phyloP scores from a whole-genome alignment of 2,888 invertebrate species.

The Leptodirus hochenwartii region DNA sequence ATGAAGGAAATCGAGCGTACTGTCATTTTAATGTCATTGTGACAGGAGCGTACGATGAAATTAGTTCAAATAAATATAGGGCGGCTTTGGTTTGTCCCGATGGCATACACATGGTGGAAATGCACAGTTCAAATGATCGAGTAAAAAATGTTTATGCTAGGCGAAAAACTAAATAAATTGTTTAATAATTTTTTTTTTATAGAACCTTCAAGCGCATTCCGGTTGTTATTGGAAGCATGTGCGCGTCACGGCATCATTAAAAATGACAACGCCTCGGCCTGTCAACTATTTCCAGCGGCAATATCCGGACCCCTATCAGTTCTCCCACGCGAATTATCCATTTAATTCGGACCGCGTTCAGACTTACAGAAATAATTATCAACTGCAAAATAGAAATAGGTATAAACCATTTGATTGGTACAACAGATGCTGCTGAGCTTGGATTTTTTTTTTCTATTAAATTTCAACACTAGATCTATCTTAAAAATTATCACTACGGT shows the following conservation, averaged over 20 bases:
- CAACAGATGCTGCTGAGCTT: constrained; percentile 4
- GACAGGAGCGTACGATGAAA: constrained; percentile 27
- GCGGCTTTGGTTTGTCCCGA: constrained; percentile 24
- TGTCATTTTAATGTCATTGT: constrained; percentile 45
- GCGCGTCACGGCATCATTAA: too few relatives aligned
- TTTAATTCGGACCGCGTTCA: background rate
- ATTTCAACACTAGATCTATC: too few relatives aligned
- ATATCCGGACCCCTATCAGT: too few relatives aligned
- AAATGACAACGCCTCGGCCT: too few relatives aligned
- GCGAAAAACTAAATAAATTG: background rate
- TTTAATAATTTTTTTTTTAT: too few relatives aligned
- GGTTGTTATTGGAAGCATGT: constrained; percentile 1
- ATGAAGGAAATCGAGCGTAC: constrained; percentile 39
- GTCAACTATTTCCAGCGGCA: too few relatives aligned
- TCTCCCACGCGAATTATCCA: background rate
- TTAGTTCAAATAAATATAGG: constrained; percentile 14
- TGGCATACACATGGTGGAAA: constrained; percentile 20
- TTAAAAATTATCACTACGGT: too few relatives aligned
- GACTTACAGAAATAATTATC: background rate
- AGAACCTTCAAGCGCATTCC: background rate
- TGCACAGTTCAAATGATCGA: too few relatives aligned
- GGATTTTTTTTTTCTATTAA: background rate
- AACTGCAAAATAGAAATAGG: constrained; percentile 3
- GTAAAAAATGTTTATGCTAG: background rate
- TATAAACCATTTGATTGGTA: constrained; percentile 7